These are phyloP conservation scores for Brachionus plicatilis DNA, from an alignment of 1,140 invertebrate species.

Conservation along the genomic window DNA sequence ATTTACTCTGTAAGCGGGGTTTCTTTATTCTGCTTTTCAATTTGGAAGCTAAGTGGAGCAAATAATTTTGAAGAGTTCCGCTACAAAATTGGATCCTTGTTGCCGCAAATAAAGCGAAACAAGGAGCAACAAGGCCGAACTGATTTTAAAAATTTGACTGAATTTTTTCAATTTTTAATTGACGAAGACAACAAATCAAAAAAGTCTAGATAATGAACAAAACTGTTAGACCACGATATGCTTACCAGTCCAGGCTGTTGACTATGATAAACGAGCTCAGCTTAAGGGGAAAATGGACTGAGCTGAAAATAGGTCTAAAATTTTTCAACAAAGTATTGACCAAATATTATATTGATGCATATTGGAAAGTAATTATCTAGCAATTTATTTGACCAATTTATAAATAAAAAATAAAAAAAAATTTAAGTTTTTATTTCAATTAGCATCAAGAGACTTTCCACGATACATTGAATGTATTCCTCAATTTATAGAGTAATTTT, in stretches of 20 bases:
- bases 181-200: slow-evolving; percentile 24
- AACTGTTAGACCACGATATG: background rate
- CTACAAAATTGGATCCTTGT: background rate
- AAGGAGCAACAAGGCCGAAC: slow-evolving; percentile 29
- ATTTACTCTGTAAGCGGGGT: slow-evolving; percentile 16
- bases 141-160: slow-evolving; percentile 39
- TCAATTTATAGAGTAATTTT: slow-evolving; percentile 30
- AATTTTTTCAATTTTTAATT: slow-evolving; percentile 34
- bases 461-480: slow-evolving; percentile 22
- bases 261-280: background rate
- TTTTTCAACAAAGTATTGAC: slow-evolving; percentile 23
- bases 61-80: slow-evolving; percentile 39
- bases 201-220: background rate
- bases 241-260: slow-evolving; percentile 12
- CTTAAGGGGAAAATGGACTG: slow-evolving; percentile 1
- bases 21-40: background rate
- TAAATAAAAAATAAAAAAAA: background rate
- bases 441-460: background rate
- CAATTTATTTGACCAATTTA: background rate
- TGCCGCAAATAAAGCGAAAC: slow-evolving; percentile 7
- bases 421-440: slow-evolving; percentile 27
- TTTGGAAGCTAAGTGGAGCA: slow-evolving; percentile 36
- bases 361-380: slow-evolving; percentile 29
- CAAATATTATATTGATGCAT: slow-evolving; percentile 3
- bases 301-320: slow-evolving; percentile 5